These are phyloP conservation scores for Strix occidentalis DNA, from an alignment of 2,797 vertebrate genomes.

Conservation along the genomic window DNA sequence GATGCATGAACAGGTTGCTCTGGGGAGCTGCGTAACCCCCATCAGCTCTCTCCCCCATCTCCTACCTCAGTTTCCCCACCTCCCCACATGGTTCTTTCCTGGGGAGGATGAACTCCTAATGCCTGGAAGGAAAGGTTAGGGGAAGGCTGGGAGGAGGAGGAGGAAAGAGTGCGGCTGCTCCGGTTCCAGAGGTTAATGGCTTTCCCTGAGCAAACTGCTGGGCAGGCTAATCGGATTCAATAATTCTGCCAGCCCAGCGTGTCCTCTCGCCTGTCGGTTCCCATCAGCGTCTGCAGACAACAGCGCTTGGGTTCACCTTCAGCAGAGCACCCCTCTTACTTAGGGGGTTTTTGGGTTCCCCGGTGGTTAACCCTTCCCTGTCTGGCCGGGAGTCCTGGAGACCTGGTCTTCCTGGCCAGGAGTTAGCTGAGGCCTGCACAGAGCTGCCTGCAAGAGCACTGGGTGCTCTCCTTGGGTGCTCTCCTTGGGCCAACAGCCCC, in stretches of 20 bases:
- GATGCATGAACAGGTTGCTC: not conserved
- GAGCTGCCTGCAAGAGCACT: not conserved
- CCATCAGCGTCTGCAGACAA: constrained; percentile 15
- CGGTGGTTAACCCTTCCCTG: not conserved
- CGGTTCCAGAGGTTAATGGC: constrained; percentile 34
- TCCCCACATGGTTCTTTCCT: not conserved
- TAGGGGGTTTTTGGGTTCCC: not conserved
- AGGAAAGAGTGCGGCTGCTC: not conserved
- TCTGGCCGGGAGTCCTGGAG: not conserved
- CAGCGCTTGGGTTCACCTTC: not conserved
- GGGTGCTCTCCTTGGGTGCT: not conserved
- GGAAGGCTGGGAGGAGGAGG: not conserved
- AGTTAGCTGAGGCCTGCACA: not conserved
- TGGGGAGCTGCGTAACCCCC: not conserved
- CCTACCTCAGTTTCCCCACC: constrained; percentile 32
- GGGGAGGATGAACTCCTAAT: not conserved
- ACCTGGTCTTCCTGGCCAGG: not conserved
- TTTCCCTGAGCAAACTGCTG: not conserved
- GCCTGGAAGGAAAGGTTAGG: not conserved
- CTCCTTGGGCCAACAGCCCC: rapidly evolving
- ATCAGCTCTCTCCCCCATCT: not conserved
- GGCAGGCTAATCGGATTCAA: constrained; percentile 36
- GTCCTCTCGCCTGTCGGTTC: constrained; percentile 33
- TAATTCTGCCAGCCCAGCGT: not conserved
- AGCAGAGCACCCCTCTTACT: not conserved